Conservation (phyloP, 2,113 vertebrate species). For the Xiphophorus hellerii region DNA sequence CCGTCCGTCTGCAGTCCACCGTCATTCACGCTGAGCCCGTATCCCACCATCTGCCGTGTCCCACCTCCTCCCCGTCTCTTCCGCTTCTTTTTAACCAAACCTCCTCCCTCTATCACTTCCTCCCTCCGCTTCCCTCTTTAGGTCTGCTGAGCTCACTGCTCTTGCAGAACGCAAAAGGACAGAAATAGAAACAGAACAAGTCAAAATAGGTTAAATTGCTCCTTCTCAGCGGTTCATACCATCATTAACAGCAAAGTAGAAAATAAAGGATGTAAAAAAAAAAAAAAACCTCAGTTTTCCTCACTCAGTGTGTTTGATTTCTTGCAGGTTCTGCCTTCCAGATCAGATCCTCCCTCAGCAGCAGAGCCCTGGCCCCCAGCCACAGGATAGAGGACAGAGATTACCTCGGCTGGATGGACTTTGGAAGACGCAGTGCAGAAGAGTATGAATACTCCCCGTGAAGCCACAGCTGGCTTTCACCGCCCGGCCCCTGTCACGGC, state of each 20-base stretch:
- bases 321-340: slow-evolving; percentile 70
- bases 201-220: slow-evolving; percentile 21
- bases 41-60: slow-evolving; percentile 66
- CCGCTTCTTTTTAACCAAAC: slow-evolving; percentile 3
- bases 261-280: neutral
- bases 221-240: neutral
- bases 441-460: slow-evolving; percentile 91
- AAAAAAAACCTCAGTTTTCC: neutral
- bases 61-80: slow-evolving; percentile 37
- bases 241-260: neutral
- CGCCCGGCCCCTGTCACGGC: slow-evolving; percentile 2
- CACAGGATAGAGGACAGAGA: slow-evolving; percentile 97
- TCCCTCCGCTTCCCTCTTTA: too few relatives aligned
- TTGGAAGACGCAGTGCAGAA: slow-evolving; percentile 92
- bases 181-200: slow-evolving; percentile 31
- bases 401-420: slow-evolving; percentile 99
- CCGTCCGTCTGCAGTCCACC: slow-evolving; percentile 27
- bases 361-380: slow-evolving; percentile 83
- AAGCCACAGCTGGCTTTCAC: slow-evolving; percentile 42
- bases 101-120: neutral
- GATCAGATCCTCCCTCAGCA: slow-evolving; percentile 81
- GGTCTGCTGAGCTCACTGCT: slow-evolving; percentile 51
- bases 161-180: slow-evolving; percentile 3
- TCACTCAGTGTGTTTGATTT: slow-evolving; percentile 2
- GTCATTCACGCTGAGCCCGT: slow-evolving; percentile 49